Base-by-base conservation (phyloP, 2,113 vertebrate species). In the Hemibagrus wyckioides region DNA sequence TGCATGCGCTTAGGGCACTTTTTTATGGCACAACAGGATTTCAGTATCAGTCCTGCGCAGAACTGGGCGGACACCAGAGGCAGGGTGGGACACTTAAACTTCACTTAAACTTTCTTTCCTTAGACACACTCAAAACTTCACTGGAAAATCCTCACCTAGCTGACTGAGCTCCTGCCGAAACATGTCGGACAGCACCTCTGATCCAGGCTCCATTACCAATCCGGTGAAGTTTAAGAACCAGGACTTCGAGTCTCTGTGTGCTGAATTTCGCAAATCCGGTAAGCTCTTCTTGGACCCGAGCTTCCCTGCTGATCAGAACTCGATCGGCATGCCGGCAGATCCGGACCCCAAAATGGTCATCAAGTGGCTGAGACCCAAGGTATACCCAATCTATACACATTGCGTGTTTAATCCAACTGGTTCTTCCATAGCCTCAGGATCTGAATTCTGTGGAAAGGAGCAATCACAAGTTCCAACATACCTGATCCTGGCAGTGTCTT, bases 311-410 rank as follows among this genome's bases (percentile, higher is more conserved):
- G 94, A 94, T 56, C 92, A 92, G 87, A 92, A 84, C 30, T 95
- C 95, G 87, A 93, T 96, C 71, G 94, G 94, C 3, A 80, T 92
- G 83, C 92, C 94, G 0, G 89, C 86, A 57, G 94, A 95, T 61
- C 90, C 94, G 2, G 93, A 95, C 88, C 95, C 94, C 10, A 92
- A 91, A 28, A 94, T 91, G 63, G 93, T 77, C 3, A 92, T 94
- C 15, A 92, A 90, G 82, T 96, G 96, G 94, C 90, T 93, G 82
- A 90, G 95, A 90, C 94, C 94, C 7, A 94, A 94, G 93, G 96
- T 95, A 93, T 41, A n/a, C n/a, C n/a, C 52, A 23, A n/a, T 21
- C 36, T 82, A 15, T 17, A 59, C 80, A 44, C 28, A 44, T 17
- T n/a, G 33, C n/a, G 33, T 82, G 3, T 61, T 65, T 19, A 15